These are phyloP conservation scores for Cossypha heuglini DNA, from an alignment of 2,797 vertebrate species.

Conservation along the genomic window DNA sequence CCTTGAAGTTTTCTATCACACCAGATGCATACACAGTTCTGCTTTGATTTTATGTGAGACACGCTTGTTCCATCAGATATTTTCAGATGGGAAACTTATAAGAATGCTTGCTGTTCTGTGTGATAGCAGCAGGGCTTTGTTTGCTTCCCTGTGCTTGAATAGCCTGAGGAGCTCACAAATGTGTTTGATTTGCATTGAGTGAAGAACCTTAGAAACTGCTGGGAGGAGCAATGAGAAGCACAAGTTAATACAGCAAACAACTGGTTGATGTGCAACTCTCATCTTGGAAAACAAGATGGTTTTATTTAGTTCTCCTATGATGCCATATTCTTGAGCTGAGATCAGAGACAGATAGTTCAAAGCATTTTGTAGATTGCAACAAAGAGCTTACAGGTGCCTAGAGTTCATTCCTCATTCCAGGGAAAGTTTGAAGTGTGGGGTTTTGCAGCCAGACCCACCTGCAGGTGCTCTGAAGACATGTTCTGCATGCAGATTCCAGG, in stretches of 20 bases:
- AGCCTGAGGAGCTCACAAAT: conserved; percentile 7
- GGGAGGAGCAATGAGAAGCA: neutral
- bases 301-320: neutral
- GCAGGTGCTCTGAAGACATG: neutral
- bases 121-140: neutral
- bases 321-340: neutral
- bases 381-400: neutral
- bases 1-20: neutral
- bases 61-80: neutral
- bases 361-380: neutral
- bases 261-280: neutral
- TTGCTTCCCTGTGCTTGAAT: neutral
- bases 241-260: neutral
- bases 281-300: neutral
- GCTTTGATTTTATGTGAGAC: neutral
- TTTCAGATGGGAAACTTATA: neutral
- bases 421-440: neutral
- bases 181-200: neutral
- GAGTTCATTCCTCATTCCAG: neutral
- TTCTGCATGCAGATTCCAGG: neutral
- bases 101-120: neutral
- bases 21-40: neutral
- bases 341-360: neutral
- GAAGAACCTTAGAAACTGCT: neutral
- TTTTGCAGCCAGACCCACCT: neutral